Evolutionary conservation across 1,140 invertebrate genomes (phyloP).

Genomic region (Mactra quadrangularis): DNA sequence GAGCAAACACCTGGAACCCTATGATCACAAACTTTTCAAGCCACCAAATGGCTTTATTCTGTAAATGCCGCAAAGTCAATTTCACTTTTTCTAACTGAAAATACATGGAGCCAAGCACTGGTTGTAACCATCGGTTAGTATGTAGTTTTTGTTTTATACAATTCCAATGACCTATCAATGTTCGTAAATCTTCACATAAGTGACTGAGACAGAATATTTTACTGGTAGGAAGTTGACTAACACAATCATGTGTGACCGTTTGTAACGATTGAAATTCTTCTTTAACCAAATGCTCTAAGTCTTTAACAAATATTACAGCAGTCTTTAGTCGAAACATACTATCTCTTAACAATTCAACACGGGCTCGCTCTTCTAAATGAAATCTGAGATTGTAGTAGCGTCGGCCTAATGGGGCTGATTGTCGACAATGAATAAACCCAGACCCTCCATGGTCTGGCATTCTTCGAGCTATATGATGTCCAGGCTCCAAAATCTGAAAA

Average conservation of each 20-base stretch:
- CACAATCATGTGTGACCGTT: constrained; percentile 76
- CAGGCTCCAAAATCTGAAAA: constrained; percentile 78
- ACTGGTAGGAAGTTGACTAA: constrained; percentile 72
- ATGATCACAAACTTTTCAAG: constrained; percentile 80
- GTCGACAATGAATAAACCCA: constrained; percentile 79
- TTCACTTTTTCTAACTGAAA: constrained; percentile 75
- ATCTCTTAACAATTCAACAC: constrained; percentile 79
- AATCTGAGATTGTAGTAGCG: constrained; percentile 75
- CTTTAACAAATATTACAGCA: constrained; percentile 75
- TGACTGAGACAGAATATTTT: constrained; percentile 81
- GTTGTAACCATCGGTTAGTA: constrained; percentile 77
- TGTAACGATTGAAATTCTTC: constrained; percentile 78
- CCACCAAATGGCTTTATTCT: constrained; percentile 79
- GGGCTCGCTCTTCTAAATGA: constrained; percentile 76
- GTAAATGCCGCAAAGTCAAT: constrained; percentile 68
- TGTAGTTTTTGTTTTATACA: constrained; percentile 80
- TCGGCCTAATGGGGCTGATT: constrained; percentile 70
- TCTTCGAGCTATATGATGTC: constrained; percentile 75
- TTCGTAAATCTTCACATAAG: constrained; percentile 81
- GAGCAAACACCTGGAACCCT: constrained; percentile 82
- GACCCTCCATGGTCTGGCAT: constrained; percentile 75
- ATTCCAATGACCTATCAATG: constrained; percentile 82
- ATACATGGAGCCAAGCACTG: constrained; percentile 72
- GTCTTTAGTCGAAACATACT: constrained; percentile 75
- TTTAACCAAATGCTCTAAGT: constrained; percentile 76